Evolutionary conservation across 2,888 invertebrate species (phyloP).

Genomic region (Merodon equestris): DNA sequence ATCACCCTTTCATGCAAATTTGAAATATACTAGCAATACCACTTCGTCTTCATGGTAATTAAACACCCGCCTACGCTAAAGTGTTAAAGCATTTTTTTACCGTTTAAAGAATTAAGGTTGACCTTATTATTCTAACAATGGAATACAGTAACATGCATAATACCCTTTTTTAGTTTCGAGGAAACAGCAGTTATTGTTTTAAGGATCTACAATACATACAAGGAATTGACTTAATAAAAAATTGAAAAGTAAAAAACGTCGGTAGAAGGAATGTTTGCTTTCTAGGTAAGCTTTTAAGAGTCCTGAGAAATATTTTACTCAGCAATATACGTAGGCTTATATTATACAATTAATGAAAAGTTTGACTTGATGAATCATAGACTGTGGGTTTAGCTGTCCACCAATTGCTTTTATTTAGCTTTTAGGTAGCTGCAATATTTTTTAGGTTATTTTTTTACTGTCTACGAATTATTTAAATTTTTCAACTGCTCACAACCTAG

Average conservation of each 20-base stretch:
- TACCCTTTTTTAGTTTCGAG: background rate
- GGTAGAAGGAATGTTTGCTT: constrained; percentile 8
- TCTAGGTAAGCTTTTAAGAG: background rate
- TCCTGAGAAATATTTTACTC: too few relatives aligned
- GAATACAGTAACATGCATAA: too few relatives aligned
- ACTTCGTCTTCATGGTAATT: too few relatives aligned
- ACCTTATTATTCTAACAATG: too few relatives aligned
- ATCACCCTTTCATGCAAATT: too few relatives aligned
- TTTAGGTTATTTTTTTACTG: constrained; percentile 6
- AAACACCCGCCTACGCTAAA: too few relatives aligned
- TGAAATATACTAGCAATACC: too few relatives aligned
- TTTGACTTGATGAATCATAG: constrained; percentile 20
- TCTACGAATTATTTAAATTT: constrained; percentile 11
- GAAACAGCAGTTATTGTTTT: background rate
- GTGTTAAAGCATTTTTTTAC: too few relatives aligned
- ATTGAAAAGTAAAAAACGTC: background rate
- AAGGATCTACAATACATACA: background rate
- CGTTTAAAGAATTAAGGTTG: too few relatives aligned
- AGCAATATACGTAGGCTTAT: constrained; percentile 26
- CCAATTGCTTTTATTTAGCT: constrained; percentile 22
- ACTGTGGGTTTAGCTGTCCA: background rate
- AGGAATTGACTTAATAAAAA: background rate
- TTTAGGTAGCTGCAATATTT: constrained; percentile 22
- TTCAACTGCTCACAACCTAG: too few relatives aligned
- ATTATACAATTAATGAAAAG: constrained; percentile 34